Conservation (phyloP, 2,113 vertebrate genomes). For the Tretioscincus oriximinensis region DNA sequence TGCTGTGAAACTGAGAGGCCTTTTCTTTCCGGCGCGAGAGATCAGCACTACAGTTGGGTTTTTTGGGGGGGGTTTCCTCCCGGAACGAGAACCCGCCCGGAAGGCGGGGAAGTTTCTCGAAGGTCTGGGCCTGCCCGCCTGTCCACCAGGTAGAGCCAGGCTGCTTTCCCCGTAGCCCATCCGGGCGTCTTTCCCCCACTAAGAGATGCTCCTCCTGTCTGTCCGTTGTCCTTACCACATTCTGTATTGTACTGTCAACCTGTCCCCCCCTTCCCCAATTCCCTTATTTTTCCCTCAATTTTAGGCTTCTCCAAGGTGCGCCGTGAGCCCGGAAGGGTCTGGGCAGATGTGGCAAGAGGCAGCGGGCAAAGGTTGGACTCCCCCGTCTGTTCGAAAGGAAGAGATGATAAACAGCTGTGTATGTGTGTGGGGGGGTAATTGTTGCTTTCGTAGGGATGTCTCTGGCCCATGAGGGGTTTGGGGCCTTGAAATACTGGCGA, state of each 20-base stretch:
- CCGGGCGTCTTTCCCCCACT: not conserved
- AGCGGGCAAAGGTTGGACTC: not conserved
- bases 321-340: not conserved
- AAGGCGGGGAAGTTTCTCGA: not conserved
- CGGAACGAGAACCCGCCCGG: not conserved
- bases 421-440: too few relatives aligned
- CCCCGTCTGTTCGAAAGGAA: not conserved
- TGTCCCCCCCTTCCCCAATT: not conserved
- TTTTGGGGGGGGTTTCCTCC: not conserved
- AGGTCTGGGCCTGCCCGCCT: too few relatives aligned
- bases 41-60: not conserved
- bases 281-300: constrained; percentile 33
- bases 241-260: not conserved
- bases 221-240: constrained; percentile 41
- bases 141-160: not conserved
- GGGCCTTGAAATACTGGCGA: not conserved
- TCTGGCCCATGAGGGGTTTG: not conserved
- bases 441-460: not conserved
- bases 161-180: not conserved
- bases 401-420: not conserved
- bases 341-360: not conserved
- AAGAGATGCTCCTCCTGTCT: not conserved
- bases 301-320: not conserved
- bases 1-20: constrained; percentile 10
- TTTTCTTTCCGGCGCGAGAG: not conserved